Evolutionary conservation across 1,140 invertebrate genomes (phyloP).

Genomic region (Bombus waltoni): DNA sequence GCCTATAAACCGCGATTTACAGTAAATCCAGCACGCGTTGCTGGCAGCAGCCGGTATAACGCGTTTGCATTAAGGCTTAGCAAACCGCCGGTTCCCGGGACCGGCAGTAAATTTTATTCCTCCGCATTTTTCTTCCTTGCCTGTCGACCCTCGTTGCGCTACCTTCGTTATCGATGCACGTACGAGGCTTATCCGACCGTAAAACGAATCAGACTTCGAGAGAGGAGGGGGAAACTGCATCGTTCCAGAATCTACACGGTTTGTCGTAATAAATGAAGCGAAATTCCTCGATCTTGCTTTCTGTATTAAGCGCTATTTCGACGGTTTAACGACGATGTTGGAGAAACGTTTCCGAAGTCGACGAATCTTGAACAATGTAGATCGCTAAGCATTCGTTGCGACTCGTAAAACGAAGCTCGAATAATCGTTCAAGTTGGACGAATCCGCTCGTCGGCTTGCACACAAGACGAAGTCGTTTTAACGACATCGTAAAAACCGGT

Average conservation of each 20-base stretch:
- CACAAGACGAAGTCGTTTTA: not conserved
- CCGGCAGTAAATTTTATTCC: conserved; percentile 47
- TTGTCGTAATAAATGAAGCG: not conserved
- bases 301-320: not conserved
- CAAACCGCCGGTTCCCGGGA: conserved; percentile 20
- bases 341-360: not conserved
- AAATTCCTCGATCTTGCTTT: not conserved
- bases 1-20: conserved; percentile 60
- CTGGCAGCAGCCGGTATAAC: conserved; percentile 47
- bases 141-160: not conserved
- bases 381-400: not conserved
- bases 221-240: not conserved
- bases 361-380: no score
- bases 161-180: conserved; percentile 2
- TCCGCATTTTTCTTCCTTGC: not conserved
- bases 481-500: conserved; percentile 7
- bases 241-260: not conserved
- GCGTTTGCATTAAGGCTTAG: conserved; percentile 42
- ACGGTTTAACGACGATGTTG: not conserved
- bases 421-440: not conserved
- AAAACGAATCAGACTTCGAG: not conserved
- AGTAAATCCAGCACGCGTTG: conserved; percentile 57
- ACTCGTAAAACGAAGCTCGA: not conserved
- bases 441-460: not conserved
- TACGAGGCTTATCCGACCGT: not conserved